Base-by-base conservation (phyloP, 2,113 vertebrate species). In the Chlorodrepanis virens region DNA sequence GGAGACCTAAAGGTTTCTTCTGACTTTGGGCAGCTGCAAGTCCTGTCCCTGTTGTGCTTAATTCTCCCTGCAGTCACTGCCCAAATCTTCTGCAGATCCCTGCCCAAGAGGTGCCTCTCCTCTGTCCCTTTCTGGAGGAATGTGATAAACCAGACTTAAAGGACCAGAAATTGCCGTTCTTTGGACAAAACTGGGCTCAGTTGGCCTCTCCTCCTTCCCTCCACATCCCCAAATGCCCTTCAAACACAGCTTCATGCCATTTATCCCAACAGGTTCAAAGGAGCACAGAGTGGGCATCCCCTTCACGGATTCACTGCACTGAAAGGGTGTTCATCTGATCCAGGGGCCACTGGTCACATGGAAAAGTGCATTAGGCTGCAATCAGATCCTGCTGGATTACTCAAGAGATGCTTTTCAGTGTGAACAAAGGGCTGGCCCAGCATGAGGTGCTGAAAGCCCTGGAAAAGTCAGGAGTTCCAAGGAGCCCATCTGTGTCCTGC, bases 271-370 rank as follows among this genome's bases (percentile, higher is more conserved):
- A 68, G 16, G 31, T 77, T n/a, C 33, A 17, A 24, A 77, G 39
- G 23, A 49, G 59, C 40, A 19, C 1, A 29, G 50, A 16, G 49
- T 59, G 68, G 50, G 45, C 56, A 53, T 35, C 33, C 15, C 33
- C 53, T 31, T 12, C 23, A 7, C 0, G 2, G 35, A 24, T 21
- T 60, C 39, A 6, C 9, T 35, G 33, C 25, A 27, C 3, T 27
- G 20, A 47, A 59, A 64, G 56, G 31, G 22, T 28, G 49, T 28
- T 28, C 15, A 28, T 24, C 42, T 40, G 45, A 31, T 21, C 44
- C 37, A 53, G 67, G 53, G 50, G 29, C 29, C 27, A 12, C 28
- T 39, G 64, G 20, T 37, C 56, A 19, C 33, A 27, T 7, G 45
- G 75, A 69, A 59, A 49, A 56, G 64, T 23, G 72, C 67, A 76